These are phyloP conservation scores for Micrasema longulum DNA, from an alignment of 1,140 invertebrate species.

Conservation along the genomic window DNA sequence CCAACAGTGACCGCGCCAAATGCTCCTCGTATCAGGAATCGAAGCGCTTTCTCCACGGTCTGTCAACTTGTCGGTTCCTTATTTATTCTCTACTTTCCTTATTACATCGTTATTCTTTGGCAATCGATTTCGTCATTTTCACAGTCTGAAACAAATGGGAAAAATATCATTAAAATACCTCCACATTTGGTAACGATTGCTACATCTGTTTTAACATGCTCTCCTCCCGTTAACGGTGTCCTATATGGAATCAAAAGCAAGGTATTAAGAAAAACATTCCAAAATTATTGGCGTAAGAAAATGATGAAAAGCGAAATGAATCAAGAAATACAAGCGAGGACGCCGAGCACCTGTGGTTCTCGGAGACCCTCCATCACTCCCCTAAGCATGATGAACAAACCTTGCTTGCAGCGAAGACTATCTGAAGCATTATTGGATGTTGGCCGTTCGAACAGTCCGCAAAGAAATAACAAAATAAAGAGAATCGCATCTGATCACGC, in stretches of 20 bases:
- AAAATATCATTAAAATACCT: constrained; percentile 54
- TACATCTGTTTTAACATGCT: constrained; percentile 73
- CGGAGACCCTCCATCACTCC: constrained; percentile 77
- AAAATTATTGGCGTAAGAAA: constrained; percentile 85
- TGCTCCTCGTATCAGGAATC: constrained; percentile 70
- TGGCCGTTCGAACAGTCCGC: constrained; percentile 57
- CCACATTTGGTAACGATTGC: constrained; percentile 72
- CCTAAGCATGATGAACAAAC: constrained; percentile 72
- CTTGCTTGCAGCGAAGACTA: constrained; percentile 72
- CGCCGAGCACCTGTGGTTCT: constrained; percentile 80
- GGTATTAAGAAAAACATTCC: constrained; percentile 76
- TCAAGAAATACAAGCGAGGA: constrained; percentile 82
- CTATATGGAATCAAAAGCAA: constrained; percentile 83
- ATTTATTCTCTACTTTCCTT: constrained; percentile 79
- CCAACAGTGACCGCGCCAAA: constrained; percentile 70
- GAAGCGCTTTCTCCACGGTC: constrained; percentile 77
- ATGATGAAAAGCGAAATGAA: constrained; percentile 82
- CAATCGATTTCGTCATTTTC: constrained; percentile 67
- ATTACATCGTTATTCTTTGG: constrained; percentile 79
- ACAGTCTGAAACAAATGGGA: constrained; percentile 51
- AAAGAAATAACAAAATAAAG: constrained; percentile 60
- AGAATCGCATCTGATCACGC: constrained; percentile 63
- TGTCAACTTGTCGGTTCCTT: constrained; percentile 79
- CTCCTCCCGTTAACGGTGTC: constrained; percentile 79
- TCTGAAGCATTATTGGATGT: constrained; percentile 75